Base-by-base conservation (phyloP, 92 coral and sea anemone species). In the Zoanthus sociatus region DNA sequence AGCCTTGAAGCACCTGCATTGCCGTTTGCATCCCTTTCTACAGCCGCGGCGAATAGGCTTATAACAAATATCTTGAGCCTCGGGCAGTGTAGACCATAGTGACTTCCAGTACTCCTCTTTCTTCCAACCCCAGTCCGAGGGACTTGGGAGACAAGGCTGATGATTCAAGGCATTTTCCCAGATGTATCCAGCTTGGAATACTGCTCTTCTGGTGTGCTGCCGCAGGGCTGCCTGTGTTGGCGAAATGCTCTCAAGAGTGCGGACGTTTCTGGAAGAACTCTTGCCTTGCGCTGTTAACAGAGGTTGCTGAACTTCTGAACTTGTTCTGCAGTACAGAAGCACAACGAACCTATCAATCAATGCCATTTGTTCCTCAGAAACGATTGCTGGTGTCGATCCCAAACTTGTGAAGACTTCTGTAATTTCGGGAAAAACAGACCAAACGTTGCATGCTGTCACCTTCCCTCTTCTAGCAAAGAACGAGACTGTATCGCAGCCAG, bases 381-480 rank as follows among this genome's bases (percentile, higher is more conserved):
- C 44, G n/a, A 8, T 47, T 30, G 46, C 6, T 3, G 76, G 21
- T 5, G 44, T 71, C 0, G 17, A 17, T 5, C 17, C 44, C 14
- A 32, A 71, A 15, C 55, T 64, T 26, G 71, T 68, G 21, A 89
- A 83, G 21, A 75, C 89, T 69, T 73, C 66, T 4, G 88, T 89
- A 12, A 89, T 16, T 21, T 74, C 70, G 37, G 84, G 56, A 56
- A 54, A 89, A n/a, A 89, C 92, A 71, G 44, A 71, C 82, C 92
- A 89, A 32, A 86, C 77, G 44, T 89, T 88, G 89, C 89, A 90
- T 17, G 92, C 92, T 4, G 89, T 70, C 60, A 21, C 60, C 68
- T 90, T 90, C 14, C 92, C 89, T 76, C 76, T 90, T 46, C 87
- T 84, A 13, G 92, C 78, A 85, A 90, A 81, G 71, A 68, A 84